A percentile compares a stretch with the other conserved stretches of the same genome.
Evolutionary conservation across 2,888 invertebrate species (phyloP).

Genomic region (Ischnus inquisitorius): DNA sequence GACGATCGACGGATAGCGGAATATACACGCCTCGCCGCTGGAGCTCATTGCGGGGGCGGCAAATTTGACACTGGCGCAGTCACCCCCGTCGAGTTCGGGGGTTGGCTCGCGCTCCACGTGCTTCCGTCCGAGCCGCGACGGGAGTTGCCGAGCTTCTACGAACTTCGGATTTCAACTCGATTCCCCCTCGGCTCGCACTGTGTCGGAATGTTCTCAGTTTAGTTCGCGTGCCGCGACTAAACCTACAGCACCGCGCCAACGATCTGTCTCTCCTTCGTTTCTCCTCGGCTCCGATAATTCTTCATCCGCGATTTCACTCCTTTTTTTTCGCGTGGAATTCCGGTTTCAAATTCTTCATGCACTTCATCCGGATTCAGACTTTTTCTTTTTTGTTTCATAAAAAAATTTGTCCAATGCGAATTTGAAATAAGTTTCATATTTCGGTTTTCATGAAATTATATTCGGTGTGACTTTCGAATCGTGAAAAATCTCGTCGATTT

Average conservation of each 20-base stretch:
- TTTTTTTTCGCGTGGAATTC: background rate
- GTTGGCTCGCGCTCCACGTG: constrained; percentile 71
- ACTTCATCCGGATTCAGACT: background rate
- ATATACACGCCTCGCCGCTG: constrained; percentile 16
- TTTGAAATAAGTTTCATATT: background rate
- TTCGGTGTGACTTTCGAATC: background rate
- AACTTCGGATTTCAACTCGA: constrained; percentile 64
- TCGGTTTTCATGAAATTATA: background rate
- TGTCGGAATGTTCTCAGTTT: constrained; percentile 83
- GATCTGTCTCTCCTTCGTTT: constrained; percentile 39
- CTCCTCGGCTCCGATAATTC: constrained; percentile 10
- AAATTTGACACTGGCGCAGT: constrained; percentile 71
- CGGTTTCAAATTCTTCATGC: background rate
- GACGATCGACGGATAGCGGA: background rate
- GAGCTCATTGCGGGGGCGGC: constrained; percentile 59
- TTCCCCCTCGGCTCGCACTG: constrained; percentile 54
- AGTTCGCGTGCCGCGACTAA: constrained; percentile 79
- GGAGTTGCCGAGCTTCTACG: constrained; percentile 62
- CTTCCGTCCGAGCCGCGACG: constrained; percentile 64
- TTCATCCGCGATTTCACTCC: background rate
- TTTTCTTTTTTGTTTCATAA: background rate
- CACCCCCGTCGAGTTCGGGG: constrained; percentile 45
- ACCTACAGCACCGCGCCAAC: constrained; percentile 68
- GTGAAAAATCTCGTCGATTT: background rate
- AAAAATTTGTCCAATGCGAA: background rate